These are phyloP conservation scores for Saguinus imperator DNA, from an alignment of 2,113 vertebrate species.

Conservation along the genomic window DNA sequence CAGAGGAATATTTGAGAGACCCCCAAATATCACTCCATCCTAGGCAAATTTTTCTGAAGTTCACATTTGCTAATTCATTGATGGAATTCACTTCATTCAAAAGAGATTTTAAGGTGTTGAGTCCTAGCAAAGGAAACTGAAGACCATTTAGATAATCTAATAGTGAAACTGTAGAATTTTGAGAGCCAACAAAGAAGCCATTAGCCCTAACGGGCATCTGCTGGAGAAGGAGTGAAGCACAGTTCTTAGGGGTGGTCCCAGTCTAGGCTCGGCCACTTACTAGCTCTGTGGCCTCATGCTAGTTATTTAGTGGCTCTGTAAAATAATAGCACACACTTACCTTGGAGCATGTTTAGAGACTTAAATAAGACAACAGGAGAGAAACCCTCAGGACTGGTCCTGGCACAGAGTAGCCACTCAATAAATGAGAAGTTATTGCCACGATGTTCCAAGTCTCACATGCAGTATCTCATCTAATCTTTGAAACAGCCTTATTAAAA, in stretches of 20 bases:
- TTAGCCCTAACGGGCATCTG: too few relatives aligned
- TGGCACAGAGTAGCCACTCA: background rate
- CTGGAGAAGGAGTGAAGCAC: background rate
- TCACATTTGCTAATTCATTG: background rate
- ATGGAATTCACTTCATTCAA: background rate
- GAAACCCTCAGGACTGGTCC: background rate
- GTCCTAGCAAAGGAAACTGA: background rate
- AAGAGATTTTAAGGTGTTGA: background rate
- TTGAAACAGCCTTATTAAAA: conserved; percentile 13
- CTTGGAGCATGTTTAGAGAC: background rate
- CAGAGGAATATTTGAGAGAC: background rate
- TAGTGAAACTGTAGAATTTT: background rate
- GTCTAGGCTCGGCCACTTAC: background rate
- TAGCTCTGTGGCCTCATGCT: background rate
- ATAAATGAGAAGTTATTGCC: background rate
- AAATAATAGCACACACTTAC: background rate
- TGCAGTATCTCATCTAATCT: conserved; percentile 24
- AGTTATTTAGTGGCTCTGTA: background rate
- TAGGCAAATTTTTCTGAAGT: background rate
- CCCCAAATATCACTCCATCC: background rate
- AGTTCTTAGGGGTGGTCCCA: background rate
- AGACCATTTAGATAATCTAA: background rate
- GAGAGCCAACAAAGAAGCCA: background rate
- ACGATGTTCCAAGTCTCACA: background rate
- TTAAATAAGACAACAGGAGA: background rate